Base-by-base conservation (phyloP, 1,140 invertebrate species). In the Lepidurus couesii region DNA sequence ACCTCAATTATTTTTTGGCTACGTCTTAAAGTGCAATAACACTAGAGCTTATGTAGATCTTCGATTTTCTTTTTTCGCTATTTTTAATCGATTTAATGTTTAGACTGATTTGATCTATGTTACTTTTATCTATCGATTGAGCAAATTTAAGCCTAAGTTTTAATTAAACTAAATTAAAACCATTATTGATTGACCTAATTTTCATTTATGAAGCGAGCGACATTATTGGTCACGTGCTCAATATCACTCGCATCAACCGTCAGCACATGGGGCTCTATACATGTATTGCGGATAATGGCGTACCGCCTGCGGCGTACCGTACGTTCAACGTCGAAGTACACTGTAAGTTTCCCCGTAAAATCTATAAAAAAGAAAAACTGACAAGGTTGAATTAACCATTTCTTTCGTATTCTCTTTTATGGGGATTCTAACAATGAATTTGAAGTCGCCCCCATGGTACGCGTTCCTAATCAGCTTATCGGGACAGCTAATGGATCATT, bases 261-360 rank as follows among this genome's bases (percentile, higher is more conserved):
- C 90, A 91, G 82, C 93, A 97, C 83, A 95, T 95, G 88, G 95
- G 94, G 75, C 89, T 89, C 42, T 96, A 96, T 83, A 89, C 90
- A 11, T 97, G 95, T 81, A 89, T 91, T 34, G 95, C 95, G 47
- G 90, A 93, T 84, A 97, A 97, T 84, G 95, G 95, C 2, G 89
- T 97, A 82, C 91, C 92, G 21, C 95, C 95, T 0, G 86, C 90
- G 53, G 92, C 91, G 45, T 92, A 90, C 83, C 92, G 93, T 84
- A 92, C 89, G 45, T 93, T 92, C 80, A 88, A 89, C 76, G 87
- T 98, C 9, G 91, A 95, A 86, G 93, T 97, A 13, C 91, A 94
- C 81, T 97, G 95, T 97, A 85, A 93, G 93, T 90, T 77, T 26
- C 73, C n/a, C 16, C 16, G 0, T 9, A n/a, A 3, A 21, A 44